Conservation (phyloP, 2,888 invertebrate genomes). For the Pyrrhia umbra region DNA sequence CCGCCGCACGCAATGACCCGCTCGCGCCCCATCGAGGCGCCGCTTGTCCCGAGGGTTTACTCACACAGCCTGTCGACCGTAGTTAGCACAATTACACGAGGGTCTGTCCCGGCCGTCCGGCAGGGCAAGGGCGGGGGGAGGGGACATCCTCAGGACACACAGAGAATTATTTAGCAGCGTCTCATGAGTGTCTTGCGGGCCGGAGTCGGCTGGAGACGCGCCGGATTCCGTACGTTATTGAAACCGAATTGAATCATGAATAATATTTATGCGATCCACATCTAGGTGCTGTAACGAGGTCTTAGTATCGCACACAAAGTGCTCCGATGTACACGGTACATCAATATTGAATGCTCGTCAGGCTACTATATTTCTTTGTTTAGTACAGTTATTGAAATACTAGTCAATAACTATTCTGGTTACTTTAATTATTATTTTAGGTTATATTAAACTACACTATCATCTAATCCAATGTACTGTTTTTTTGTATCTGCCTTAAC, state of each 20-base stretch:
- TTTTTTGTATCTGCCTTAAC: too few species aligned
- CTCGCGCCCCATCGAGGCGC: slow-evolving; percentile 31
- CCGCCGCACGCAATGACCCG: slow-evolving; percentile 21
- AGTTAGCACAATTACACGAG: slow-evolving; percentile 66
- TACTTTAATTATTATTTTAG: too few species aligned
- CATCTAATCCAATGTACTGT: too few species aligned
- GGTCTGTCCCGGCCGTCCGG: slow-evolving; percentile 4
- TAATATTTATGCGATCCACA: slow-evolving; percentile 54
- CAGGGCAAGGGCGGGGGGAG: background rate
- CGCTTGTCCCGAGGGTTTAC: slow-evolving; percentile 51
- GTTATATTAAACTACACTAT: too few species aligned
- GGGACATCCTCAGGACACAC: slow-evolving; percentile 51
- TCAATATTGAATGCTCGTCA: background rate
- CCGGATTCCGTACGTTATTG: slow-evolving; percentile 49
- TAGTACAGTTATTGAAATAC: too few species aligned
- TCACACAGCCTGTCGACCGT: slow-evolving; percentile 56
- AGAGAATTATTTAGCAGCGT: slow-evolving; percentile 75
- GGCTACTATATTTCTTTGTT: too few species aligned
- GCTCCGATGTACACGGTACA: background rate
- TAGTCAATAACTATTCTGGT: too few species aligned
- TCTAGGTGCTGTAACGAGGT: slow-evolving; percentile 3
- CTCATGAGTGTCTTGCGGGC: slow-evolving; percentile 57
- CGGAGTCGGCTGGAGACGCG: slow-evolving; percentile 4
- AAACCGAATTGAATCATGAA: slow-evolving; percentile 64
- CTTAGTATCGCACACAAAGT: background rate